Base-by-base conservation (phyloP, 35 echinoderm and acorn worm genomes). In the Stichopus chloronotus region DNA sequence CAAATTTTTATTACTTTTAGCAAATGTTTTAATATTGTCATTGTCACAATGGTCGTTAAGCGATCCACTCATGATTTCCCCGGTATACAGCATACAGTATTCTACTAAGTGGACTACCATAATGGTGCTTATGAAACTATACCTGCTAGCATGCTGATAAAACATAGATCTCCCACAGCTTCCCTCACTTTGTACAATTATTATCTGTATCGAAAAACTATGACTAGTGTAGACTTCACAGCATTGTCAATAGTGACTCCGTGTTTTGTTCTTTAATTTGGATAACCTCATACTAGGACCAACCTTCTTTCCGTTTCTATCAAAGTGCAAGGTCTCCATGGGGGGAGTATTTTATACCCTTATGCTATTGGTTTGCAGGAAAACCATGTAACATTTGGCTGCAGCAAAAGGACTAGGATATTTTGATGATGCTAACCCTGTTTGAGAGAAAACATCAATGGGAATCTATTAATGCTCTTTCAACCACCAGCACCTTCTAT, bases 361-460 rank as follows among this genome's bases (percentile, higher is more conserved):
- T 76, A 21, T 17, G 25, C 6, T 17, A 76, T 21, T 24, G 19
- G 25, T 12, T 12, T 76, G 72, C 19, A 17, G 72, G 14, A 76
- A 76, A 11, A 76, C 72, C 16, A 6, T 11, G 25, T 21, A 17
- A 6, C 7, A 5, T 8, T 17, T 21, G 7, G 14, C 8, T 76
- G 25, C 25, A 21, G 72, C 14, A 11, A 76, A 17, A 76, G 72
- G 19, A 17, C 3, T 17, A 17, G 6, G 7, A 1, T 76, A 21
- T 76, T n/a, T 71, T 71, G 65, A 71, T 71, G 65, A 71, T 13
- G 65, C 11, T 71, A 71, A n/a, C n/a, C n/a, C n/a, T 71, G 65
- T n/a, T 71, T 71, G 1, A 71, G 65, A 71, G n/a, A 4, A 71
- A 71, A 71, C n/a, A n/a, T 71, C n/a, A 71, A 76, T 76, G 14